These are phyloP conservation scores for Magallana gigas DNA, from an alignment of 1,140 invertebrate species.

Conservation along the genomic window DNA sequence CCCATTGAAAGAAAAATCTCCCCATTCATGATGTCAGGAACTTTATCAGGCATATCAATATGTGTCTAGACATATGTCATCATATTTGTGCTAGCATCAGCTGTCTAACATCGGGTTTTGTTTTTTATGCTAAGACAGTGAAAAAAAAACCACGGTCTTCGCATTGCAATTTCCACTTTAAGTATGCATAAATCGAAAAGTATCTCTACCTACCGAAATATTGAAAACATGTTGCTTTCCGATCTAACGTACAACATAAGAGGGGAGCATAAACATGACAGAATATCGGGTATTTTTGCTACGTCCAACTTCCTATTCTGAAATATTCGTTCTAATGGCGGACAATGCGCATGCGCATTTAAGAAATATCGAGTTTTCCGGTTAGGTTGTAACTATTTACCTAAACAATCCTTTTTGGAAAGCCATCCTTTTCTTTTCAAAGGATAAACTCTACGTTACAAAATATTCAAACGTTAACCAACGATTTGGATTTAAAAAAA, in stretches of 20 bases:
- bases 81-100: neutral
- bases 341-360: constrained; percentile 33
- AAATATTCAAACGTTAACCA: too few relatives aligned
- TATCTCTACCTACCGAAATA: constrained; percentile 23
- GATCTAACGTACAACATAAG: neutral
- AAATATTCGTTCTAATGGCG: constrained; percentile 49
- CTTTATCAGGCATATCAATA: neutral
- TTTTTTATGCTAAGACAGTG: constrained; percentile 5
- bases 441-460: too few relatives aligned
- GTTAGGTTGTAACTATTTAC: too few relatives aligned
- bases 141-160: neutral
- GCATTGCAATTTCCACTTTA: neutral
- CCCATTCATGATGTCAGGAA: neutral
- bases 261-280: constrained; percentile 12
- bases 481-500: too few relatives aligned
- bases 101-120: neutral
- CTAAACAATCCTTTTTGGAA: too few relatives aligned
- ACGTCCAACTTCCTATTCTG: constrained; percentile 47
- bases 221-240: constrained; percentile 1
- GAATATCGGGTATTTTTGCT: constrained; percentile 2
- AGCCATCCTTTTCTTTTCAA: too few relatives aligned
- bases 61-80: neutral
- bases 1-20: neutral
- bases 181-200: neutral
- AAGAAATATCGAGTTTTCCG: neutral